These are phyloP conservation scores for Drosophila pallidifrons DNA, from an alignment of 1,140 invertebrate species.

Conservation along the genomic window DNA sequence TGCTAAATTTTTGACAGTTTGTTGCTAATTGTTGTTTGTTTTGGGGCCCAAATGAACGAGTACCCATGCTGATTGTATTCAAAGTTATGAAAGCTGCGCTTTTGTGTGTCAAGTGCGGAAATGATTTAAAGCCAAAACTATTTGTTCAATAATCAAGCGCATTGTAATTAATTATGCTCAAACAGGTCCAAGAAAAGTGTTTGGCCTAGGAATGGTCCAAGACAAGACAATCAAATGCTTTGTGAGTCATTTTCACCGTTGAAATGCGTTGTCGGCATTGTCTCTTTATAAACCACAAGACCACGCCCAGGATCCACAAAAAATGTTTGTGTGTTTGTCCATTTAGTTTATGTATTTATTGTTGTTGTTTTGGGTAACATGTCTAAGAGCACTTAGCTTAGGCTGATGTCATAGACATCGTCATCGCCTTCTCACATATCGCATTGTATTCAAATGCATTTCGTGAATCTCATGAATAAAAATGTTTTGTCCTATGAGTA, in stretches of 20 bases:
- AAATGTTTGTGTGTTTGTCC: constrained; percentile 9
- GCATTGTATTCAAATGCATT: constrained; percentile 57
- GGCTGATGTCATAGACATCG: constrained; percentile 49
- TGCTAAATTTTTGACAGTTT: constrained; percentile 65
- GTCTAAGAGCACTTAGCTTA: background rate
- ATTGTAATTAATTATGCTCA: constrained; percentile 65
- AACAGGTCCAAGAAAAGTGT: constrained; percentile 4
- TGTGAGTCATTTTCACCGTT: constrained; percentile 52
- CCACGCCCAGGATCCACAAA: constrained; percentile 61
- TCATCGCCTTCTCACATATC: constrained; percentile 1
- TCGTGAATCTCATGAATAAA: background rate
- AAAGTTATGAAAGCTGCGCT: constrained; percentile 47
- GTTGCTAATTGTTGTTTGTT: constrained; percentile 66
- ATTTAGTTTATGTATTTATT: constrained; percentile 23
- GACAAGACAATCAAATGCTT: constrained; percentile 64
- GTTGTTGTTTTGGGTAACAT: constrained; percentile 47
- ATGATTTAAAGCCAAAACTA: constrained; percentile 56
- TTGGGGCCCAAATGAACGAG: constrained; percentile 14
- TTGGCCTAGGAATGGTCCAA: background rate
- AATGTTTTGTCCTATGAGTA: background rate
- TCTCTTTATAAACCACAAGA: constrained; percentile 29
- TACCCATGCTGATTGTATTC: constrained; percentile 23
- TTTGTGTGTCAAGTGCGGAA: constrained; percentile 52
- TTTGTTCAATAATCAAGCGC: constrained; percentile 40
- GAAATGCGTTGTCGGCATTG: constrained; percentile 48